phyloP scores from a whole-genome alignment of 2,888 invertebrate species.

The Caenorhabditis angaria region DNA sequence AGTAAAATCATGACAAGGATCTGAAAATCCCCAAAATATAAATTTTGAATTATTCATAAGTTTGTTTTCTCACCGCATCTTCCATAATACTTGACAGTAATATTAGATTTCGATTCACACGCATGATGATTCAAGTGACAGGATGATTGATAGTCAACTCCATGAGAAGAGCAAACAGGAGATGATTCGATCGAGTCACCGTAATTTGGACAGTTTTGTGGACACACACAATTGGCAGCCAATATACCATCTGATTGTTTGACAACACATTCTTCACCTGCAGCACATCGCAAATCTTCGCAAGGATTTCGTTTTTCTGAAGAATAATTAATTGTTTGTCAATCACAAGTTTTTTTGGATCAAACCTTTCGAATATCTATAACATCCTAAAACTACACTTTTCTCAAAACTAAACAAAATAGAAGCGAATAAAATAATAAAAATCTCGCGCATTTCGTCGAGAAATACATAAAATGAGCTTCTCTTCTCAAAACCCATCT shows the following conservation, averaged over 20 bases:
- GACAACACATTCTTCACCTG: constrained; percentile 62
- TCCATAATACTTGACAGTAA: constrained; percentile 74
- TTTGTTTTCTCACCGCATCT: constrained; percentile 73
- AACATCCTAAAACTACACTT: constrained; percentile 14
- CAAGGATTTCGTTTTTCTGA: constrained; percentile 62
- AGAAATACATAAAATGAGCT: background rate
- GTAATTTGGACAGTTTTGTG: constrained; percentile 54
- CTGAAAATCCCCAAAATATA: constrained; percentile 71
- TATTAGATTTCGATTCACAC: constrained; percentile 73
- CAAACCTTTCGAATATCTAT: constrained; percentile 36
- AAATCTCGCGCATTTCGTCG: background rate
- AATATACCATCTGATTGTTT: constrained; percentile 53
- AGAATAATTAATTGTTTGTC: constrained; percentile 5
- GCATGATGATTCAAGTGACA: constrained; percentile 61
- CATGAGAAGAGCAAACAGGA: constrained; percentile 81
- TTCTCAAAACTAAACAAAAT: background rate
- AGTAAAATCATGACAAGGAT: constrained; percentile 84
- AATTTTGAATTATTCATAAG: background rate
- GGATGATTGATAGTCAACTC: constrained; percentile 57
- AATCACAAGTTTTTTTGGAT: background rate
- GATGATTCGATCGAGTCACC: constrained; percentile 61
- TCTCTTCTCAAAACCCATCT: background rate
- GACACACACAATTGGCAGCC: constrained; percentile 55
- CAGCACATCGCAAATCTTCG: constrained; percentile 60
- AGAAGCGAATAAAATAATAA: background rate